Conservation (phyloP, 2,797 vertebrate species). For the Antrozous pallidus region DNA sequence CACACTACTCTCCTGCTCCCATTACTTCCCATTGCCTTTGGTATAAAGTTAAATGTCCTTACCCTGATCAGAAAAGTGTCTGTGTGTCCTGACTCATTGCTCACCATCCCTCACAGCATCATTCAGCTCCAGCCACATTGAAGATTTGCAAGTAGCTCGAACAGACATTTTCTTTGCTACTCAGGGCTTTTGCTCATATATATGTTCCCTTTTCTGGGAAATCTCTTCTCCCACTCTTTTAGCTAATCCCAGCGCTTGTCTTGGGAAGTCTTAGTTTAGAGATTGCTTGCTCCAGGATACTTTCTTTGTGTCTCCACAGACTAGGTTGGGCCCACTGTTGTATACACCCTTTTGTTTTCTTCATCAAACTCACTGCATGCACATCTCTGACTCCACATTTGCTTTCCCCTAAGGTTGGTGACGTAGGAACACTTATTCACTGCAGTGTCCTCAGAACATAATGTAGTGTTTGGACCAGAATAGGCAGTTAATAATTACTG, state of each 20-base stretch:
- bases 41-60: not conserved
- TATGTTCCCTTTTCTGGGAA: not conserved
- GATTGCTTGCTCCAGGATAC: not conserved
- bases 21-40: not conserved
- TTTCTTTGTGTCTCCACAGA: not conserved
- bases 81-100: not conserved
- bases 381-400: not conserved
- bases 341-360: rapidly evolving
- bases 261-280: not conserved
- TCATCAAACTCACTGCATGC: not conserved
- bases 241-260: not conserved
- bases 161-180: not conserved
- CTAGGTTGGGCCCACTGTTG: not conserved
- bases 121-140: not conserved
- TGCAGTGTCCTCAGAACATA: not conserved
- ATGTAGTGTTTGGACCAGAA: not conserved
- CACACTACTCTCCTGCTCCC: not conserved
- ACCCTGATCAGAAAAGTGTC: not conserved
- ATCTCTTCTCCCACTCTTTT: not conserved
- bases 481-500: not conserved
- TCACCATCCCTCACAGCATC: not conserved
- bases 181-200: not conserved
- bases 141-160: not conserved
- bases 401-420: not conserved
- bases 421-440: not conserved